Conservation (phyloP, 2,888 invertebrate genomes). For the Anodontia alba region DNA sequence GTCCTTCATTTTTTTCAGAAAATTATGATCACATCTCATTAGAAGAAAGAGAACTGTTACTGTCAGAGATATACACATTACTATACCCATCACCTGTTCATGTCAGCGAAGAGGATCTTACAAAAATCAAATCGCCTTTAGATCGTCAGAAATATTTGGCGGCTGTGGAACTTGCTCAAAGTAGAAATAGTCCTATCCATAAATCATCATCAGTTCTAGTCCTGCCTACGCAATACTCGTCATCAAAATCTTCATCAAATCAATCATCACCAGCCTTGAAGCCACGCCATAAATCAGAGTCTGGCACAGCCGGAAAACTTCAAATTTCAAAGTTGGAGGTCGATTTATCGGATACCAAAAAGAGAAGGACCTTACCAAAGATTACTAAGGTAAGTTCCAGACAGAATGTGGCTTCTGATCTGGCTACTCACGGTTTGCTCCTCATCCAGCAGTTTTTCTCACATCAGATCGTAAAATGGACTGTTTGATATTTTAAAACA, state of each 20-base stretch:
- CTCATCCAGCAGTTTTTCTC: too few species aligned
- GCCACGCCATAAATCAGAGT: slow-evolving; percentile 68
- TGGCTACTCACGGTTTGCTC: too few species aligned
- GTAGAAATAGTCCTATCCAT: slow-evolving; percentile 36
- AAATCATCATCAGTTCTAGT: slow-evolving; percentile 54
- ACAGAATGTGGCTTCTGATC: too few species aligned
- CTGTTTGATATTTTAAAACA: too few species aligned
- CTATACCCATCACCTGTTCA: slow-evolving; percentile 54
- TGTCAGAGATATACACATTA: slow-evolving; percentile 69
- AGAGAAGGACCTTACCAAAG: slow-evolving; percentile 54
- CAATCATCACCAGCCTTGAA: slow-evolving; percentile 60
- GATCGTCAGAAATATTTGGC: slow-evolving; percentile 71
- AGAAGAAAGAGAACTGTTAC: slow-evolving; percentile 64
- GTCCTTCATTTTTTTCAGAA: slow-evolving; percentile 59
- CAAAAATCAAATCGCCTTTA: slow-evolving; percentile 52
- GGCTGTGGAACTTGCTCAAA: slow-evolving; percentile 66
- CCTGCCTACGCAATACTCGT: slow-evolving; percentile 48
- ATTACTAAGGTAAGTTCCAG: not conserved
- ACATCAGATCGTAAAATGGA: too few species aligned
- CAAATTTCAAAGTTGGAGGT: not conserved
- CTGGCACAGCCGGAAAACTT: slow-evolving; percentile 25
- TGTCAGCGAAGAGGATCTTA: slow-evolving; percentile 61
- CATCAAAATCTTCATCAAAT: slow-evolving; percentile 47
- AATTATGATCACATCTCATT: slow-evolving; percentile 63
- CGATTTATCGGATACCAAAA: slow-evolving; percentile 38